Evolutionary conservation across 1,140 invertebrate genomes (phyloP).

Genomic region (Orius insidiosus): DNA sequence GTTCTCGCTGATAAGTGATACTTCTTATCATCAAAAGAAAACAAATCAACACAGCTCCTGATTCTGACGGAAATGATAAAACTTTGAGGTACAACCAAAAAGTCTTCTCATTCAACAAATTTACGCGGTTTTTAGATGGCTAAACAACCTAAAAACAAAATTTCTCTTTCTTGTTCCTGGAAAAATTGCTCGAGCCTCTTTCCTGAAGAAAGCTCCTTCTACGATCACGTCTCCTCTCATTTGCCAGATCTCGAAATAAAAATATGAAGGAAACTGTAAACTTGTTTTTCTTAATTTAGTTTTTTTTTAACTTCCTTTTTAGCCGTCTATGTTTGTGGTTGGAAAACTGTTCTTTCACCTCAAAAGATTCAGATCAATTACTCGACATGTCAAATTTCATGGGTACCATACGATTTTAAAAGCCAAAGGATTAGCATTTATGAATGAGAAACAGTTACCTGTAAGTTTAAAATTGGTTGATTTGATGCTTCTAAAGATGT

Average conservation of each 20-base stretch:
- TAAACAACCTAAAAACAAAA: not conserved
- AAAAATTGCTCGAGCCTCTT: constrained; percentile 5
- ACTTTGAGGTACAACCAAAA: too few species aligned
- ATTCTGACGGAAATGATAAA: too few species aligned
- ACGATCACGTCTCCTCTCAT: constrained; percentile 15
- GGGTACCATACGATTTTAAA: constrained; percentile 55
- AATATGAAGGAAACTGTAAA: not conserved
- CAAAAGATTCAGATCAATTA: constrained; percentile 32
- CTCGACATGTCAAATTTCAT: constrained; percentile 58
- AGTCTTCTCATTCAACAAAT: too few species aligned
- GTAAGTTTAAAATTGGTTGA: constrained; percentile 23
- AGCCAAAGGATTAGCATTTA: constrained; percentile 45
- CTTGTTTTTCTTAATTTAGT: not conserved
- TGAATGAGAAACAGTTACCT: constrained; percentile 38
- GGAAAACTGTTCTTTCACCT: constrained; percentile 43
- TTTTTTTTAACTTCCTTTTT: constrained; percentile 6
- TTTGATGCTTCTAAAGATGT: not conserved
- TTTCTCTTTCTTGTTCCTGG: constrained; percentile 11
- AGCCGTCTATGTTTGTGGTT: constrained; percentile 36
- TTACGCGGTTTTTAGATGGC: too few species aligned
- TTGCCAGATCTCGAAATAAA: constrained; percentile 12
- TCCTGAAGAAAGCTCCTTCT: constrained; percentile 7
- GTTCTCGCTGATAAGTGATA: too few species aligned
- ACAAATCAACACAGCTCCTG: too few species aligned
- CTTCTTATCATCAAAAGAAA: too few species aligned